Percentiles rank a stretch among this genome's conserved stretches.
Conservation (phyloP, 2,113 vertebrate genomes). For the Tonatia bakeri region DNA sequence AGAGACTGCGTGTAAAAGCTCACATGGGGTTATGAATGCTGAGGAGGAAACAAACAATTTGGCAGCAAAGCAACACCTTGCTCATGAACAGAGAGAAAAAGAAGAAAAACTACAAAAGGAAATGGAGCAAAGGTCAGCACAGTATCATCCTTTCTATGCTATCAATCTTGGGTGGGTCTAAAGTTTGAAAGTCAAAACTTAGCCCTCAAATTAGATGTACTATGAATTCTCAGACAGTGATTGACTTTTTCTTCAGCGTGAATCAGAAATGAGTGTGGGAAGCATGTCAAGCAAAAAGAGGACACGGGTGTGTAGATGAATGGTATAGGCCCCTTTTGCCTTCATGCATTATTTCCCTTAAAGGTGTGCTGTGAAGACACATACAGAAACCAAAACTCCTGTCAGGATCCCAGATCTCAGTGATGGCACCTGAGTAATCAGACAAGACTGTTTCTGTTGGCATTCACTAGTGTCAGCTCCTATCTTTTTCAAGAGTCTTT, state of each 20-base stretch:
- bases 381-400: background rate
- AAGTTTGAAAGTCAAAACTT: background rate
- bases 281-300: background rate
- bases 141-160: background rate
- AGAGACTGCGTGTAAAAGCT: conserved; percentile 82
- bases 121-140: conserved; percentile 85
- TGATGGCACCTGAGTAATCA: background rate
- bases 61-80: conserved; percentile 88
- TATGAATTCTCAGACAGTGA: background rate
- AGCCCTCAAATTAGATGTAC: background rate
- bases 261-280: background rate
- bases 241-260: background rate
- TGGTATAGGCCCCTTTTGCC: background rate
- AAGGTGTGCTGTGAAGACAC: background rate
- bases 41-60: conserved; percentile 90
- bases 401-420: background rate
- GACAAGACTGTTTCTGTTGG: background rate
- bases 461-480: background rate
- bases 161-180: background rate
- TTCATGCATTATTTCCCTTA: background rate
- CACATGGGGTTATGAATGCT: conserved; percentile 85
- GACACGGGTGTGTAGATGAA: background rate
- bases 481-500: background rate
- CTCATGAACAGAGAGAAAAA: conserved; percentile 87
- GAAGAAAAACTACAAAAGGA: conserved; percentile 86